These are phyloP conservation scores for Pherbina coryleti DNA, from an alignment of 2,888 invertebrate species.

Conservation along the genomic window DNA sequence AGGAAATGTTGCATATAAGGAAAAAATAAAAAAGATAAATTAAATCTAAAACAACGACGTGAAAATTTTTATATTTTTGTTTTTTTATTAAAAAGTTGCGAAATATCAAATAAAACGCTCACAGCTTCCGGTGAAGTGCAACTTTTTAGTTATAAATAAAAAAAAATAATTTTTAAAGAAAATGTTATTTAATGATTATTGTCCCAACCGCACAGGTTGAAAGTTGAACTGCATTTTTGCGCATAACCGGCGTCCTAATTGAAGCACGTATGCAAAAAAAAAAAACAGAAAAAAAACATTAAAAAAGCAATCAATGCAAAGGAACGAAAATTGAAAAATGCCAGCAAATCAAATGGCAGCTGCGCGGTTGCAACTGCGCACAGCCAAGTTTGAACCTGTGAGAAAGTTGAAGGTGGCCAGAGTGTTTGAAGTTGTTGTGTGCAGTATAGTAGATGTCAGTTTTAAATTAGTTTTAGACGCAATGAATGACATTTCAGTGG, in stretches of 20 bases:
- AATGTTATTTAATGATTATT: too few species aligned
- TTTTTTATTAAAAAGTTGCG: too few species aligned
- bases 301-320: neutral
- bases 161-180: too few species aligned
- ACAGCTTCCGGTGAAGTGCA: too few species aligned
- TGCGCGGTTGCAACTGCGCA: neutral
- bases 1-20: neutral
- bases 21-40: neutral
- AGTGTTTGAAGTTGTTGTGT: neutral
- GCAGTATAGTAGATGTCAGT: neutral
- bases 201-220: neutral
- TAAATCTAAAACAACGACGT: neutral
- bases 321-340: neutral
- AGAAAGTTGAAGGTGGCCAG: slow-evolving; percentile 10
- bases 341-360: neutral
- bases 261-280: neutral
- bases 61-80: too few species aligned
- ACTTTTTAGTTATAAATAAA: too few species aligned
- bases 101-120: too few species aligned
- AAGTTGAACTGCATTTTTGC: slow-evolving; percentile 12
- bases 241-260: neutral
- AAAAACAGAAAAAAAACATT: neutral
- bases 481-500: too few species aligned
- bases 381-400: neutral
- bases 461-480: neutral